Percentiles rank a stretch among this genome's conserved stretches.
phyloP scores from a whole-genome alignment of 1,140 invertebrate genomes.

The Neomicropteryx cornuta region DNA sequence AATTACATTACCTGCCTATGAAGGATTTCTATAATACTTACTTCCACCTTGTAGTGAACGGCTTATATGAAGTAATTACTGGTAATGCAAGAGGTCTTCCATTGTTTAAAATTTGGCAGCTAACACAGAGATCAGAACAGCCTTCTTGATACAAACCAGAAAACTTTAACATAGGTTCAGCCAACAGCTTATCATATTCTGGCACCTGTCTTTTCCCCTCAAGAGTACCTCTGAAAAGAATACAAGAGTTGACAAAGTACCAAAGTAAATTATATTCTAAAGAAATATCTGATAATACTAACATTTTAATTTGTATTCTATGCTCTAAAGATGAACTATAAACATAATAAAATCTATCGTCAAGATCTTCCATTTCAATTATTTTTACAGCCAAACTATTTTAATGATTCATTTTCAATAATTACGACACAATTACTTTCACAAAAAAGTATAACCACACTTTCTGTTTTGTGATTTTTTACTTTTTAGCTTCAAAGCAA shows the following conservation, averaged over 20 bases:
- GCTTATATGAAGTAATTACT: conserved; percentile 85
- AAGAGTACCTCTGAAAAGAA: conserved; percentile 71
- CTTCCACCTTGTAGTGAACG: conserved; percentile 89
- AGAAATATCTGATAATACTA: conserved; percentile 31
- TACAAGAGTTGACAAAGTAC: conserved; percentile 11
- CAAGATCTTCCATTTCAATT: conserved; percentile 46
- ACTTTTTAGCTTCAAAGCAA: too few species aligned
- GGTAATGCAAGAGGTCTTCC: conserved; percentile 76
- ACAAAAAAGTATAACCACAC: too few species aligned
- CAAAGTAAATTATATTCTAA: conserved; percentile 6
- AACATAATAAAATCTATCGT: conserved; percentile 74
- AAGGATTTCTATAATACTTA: conserved; percentile 41
- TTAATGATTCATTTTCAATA: too few species aligned
- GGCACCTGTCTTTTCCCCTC: conserved; percentile 81
- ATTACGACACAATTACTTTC: too few species aligned
- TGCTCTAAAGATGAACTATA: conserved; percentile 85
- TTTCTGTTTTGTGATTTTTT: too few species aligned
- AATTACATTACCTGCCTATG: too few species aligned
- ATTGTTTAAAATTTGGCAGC: conserved; percentile 78
- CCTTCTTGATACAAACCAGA: conserved; percentile 73
- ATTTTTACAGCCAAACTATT: too few species aligned
- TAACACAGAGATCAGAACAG: conserved; percentile 80
- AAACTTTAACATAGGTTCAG: conserved; percentile 83
- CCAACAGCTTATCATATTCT: conserved; percentile 76
- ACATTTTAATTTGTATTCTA: conserved; percentile 90